These are phyloP conservation scores for Corydoras sp. DNA, from an alignment of 2,113 vertebrate genomes.

Conservation along the genomic window DNA sequence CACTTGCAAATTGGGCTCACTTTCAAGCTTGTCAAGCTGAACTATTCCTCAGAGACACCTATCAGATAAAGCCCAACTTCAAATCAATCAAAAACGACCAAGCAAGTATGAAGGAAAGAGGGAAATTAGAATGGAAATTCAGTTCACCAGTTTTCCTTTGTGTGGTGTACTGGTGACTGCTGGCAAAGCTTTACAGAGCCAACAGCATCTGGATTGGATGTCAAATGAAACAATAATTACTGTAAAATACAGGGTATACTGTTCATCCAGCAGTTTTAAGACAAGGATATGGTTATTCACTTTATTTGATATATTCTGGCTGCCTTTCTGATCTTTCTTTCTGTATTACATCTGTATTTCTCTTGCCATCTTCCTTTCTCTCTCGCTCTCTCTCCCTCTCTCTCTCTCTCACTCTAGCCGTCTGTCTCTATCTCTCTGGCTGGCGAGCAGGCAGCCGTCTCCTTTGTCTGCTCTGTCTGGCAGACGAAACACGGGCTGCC, in stretches of 20 bases:
- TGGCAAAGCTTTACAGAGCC: neutral
- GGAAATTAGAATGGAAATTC: conserved; percentile 5
- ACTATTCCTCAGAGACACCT: neutral
- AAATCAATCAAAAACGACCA: neutral
- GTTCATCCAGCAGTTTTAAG: conserved; percentile 6
- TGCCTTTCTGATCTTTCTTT: too few species aligned
- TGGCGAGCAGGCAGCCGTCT: conserved; percentile 38
- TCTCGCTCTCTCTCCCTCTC: neutral
- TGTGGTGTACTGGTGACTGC: conserved; percentile 11
- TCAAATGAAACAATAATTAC: neutral
- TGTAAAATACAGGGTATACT: conserved; percentile 1
- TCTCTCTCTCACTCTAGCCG: neutral
- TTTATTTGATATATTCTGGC: neutral
- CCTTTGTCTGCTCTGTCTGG: conserved; percentile 67
- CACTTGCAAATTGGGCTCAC: neutral
- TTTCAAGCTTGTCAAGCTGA: neutral
- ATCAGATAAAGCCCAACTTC: neutral
- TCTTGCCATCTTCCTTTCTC: neutral
- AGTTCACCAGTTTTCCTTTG: conserved; percentile 29
- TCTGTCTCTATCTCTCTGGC: conserved; percentile 19
- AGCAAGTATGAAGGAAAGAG: neutral
- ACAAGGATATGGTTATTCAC: neutral
- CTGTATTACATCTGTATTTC: too few species aligned
- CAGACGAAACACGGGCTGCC: conserved; percentile 55
- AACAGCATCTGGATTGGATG: neutral